These are phyloP conservation scores for Gopherus evgoodei DNA, from an alignment of 2,113 vertebrate genomes.

Conservation along the genomic window DNA sequence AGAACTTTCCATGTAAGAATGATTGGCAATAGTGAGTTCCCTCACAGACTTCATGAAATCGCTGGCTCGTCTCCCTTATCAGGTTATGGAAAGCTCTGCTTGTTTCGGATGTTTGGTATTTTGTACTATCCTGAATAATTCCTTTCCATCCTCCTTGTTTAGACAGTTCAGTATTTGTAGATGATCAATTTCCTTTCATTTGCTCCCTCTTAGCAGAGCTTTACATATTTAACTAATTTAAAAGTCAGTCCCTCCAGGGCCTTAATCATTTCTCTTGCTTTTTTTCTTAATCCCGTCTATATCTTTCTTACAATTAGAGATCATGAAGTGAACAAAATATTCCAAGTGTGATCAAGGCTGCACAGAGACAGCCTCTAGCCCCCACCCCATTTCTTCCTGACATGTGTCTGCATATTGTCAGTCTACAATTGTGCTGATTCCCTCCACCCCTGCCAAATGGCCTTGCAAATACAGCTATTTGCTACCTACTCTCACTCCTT, in stretches of 20 bases:
- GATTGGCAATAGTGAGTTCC: neutral
- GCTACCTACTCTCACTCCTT: neutral
- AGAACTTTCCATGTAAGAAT: neutral
- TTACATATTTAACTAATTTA: neutral
- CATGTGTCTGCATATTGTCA: neutral
- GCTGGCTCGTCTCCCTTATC: neutral
- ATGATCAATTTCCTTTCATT: neutral
- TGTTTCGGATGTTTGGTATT: neutral
- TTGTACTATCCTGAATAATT: neutral
- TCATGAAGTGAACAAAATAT: neutral
- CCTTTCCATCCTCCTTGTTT: neutral
- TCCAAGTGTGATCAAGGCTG: neutral
- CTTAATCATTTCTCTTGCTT: neutral
- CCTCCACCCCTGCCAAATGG: neutral
- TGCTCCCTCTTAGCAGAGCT: neutral
- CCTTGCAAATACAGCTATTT: fast-evolving
- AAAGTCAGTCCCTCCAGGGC: neutral
- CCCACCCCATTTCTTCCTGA: neutral
- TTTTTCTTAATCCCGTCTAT: neutral
- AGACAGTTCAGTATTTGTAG: neutral
- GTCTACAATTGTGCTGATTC: neutral
- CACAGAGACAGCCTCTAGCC: neutral
- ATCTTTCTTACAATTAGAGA: neutral
- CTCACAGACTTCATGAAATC: neutral
- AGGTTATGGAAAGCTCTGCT: neutral